Conservation (phyloP, 2,113 vertebrate genomes). For the Desmodus rotundus region DNA sequence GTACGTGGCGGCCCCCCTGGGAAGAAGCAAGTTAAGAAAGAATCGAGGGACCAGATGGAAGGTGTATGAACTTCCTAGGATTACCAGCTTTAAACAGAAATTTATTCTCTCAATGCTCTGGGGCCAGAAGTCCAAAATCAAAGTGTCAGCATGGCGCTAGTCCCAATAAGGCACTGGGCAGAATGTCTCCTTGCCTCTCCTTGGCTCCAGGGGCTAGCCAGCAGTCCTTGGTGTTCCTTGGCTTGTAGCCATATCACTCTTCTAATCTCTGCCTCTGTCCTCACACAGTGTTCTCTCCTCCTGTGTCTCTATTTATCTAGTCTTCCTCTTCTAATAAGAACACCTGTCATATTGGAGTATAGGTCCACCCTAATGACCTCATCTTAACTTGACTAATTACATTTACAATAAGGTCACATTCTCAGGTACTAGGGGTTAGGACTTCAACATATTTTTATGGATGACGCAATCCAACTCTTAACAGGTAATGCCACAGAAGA, state of each 20-base stretch:
- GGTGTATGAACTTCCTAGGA: neutral
- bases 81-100: neutral
- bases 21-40: neutral
- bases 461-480: neutral
- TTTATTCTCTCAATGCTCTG: neutral
- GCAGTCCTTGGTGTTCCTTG: neutral
- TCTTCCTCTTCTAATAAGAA: neutral
- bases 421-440: neutral
- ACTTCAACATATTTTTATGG: neutral
- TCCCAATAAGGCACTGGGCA: neutral
- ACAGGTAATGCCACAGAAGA: neutral
- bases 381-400: neutral
- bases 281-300: neutral
- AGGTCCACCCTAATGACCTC: neutral
- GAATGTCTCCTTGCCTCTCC: too few relatives aligned
- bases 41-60: neutral
- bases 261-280: neutral
- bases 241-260: neutral
- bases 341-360: neutral
- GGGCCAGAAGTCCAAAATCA: neutral
- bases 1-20: fast-evolving
- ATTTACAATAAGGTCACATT: too few relatives aligned
- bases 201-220: too few relatives aligned
- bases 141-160: neutral
- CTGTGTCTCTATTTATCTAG: neutral